Base-by-base conservation (phyloP, 2,888 invertebrate species). In the Uloborus plumipes region DNA sequence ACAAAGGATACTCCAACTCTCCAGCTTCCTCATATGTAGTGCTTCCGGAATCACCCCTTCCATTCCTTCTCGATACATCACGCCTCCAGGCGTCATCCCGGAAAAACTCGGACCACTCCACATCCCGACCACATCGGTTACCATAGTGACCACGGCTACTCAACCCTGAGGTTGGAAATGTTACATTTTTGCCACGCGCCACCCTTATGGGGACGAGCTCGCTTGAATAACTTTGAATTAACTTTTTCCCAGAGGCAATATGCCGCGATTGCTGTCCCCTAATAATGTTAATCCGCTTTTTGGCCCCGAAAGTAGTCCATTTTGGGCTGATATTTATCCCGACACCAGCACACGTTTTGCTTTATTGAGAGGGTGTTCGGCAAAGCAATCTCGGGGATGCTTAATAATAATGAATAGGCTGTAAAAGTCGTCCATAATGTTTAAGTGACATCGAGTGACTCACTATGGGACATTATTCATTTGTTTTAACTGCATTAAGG, bases 141-240 rank as follows among this genome's bases (percentile, higher is more conserved):
- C 69, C 53, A 76, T 62, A 47, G 47, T 47, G 39, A 62, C 76
- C 39, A 47, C 53, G 64, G 22, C 64, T 64, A 31, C 26, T 51
- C 64, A 26, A 67, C 67, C 75, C 26, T 75, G 55, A 65, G 55
- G 51, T 50, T 16, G 67, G 39, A 62, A 76, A 76, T 53, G 76
- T 76, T 76, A 47, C 79, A 80, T 80, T 73, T 80, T 67, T 80
- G 73, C 53, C 73, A 72, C 78, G 78, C 72, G 78, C 50, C 66
- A 53, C 18, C 64, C 65, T 79, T 66, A 72, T 16, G 26, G 53
- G 67, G 20, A 22, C 16, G 47, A 39, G 67, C 11, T 76, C 53
- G 69, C 51, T 69, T 73, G 79, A 79, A 79, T 79, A 79, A 79
- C 71, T 79, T 73, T 80, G 79, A 80, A 80, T 80, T 79, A 79